Percentiles rank a stretch among this genome's conserved stretches.
phyloP scores from a whole-genome alignment of 2,113 vertebrate species.

The Calidris pugnax region DNA sequence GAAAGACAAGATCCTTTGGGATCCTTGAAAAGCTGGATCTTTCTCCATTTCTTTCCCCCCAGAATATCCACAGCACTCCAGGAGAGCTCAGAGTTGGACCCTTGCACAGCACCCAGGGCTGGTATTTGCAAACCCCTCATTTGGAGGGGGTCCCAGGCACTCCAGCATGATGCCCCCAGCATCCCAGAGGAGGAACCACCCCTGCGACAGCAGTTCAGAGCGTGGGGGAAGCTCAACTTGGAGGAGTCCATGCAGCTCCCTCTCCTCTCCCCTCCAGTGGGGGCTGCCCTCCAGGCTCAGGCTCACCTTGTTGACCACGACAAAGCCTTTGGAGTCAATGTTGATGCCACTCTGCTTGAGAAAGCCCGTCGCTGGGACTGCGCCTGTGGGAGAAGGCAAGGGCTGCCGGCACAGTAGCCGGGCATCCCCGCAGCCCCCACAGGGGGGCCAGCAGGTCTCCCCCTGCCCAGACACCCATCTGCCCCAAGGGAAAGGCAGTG shows the following conservation, averaged over 20 bases:
- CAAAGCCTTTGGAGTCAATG: slow-evolving; percentile 92
- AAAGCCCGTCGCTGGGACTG: slow-evolving; percentile 88
- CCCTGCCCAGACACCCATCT: background rate
- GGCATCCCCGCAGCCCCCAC: background rate
- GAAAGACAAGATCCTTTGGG: background rate
- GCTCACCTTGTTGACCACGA: slow-evolving; percentile 93
- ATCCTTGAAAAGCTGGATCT: background rate
- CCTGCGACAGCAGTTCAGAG: background rate
- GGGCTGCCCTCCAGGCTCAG: background rate
- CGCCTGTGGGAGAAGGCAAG: slow-evolving; percentile 73
- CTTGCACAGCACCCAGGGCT: background rate
- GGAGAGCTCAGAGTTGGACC: background rate
- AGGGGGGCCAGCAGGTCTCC: background rate
- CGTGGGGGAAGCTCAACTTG: background rate
- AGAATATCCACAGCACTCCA: background rate
- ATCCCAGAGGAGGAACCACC: fast-evolving
- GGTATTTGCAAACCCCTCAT: background rate
- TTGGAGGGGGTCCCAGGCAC: background rate
- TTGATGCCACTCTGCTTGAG: slow-evolving; percentile 90
- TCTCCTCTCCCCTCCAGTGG: background rate
- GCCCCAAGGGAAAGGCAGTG: background rate
- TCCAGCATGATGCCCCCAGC: background rate
- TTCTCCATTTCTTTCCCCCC: background rate
- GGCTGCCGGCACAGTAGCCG: fast-evolving
- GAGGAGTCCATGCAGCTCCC: background rate